Evolutionary conservation across 2,888 invertebrate genomes (phyloP).

Genomic region (Pteria penguin): DNA sequence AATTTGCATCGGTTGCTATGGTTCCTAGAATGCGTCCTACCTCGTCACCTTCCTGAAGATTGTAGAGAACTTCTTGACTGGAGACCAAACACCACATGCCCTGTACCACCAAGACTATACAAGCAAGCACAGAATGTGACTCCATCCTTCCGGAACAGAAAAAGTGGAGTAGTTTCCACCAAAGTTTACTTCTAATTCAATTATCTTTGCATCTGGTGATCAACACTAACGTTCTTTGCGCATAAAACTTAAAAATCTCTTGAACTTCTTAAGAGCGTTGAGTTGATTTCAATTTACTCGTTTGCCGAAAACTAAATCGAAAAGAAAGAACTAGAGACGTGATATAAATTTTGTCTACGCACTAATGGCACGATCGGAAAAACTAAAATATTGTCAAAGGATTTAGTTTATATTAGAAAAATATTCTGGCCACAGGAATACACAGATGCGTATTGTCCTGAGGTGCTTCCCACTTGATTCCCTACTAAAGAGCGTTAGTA

Average conservation of each 20-base stretch:
- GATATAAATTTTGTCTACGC: too few species aligned
- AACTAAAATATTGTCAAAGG: too few species aligned
- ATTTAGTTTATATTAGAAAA: too few species aligned
- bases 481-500: neutral
- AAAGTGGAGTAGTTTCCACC: neutral
- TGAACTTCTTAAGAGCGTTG: neutral
- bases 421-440: too few species aligned
- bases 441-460: neutral
- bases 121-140: neutral
- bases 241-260: neutral
- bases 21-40: slow-evolving; percentile 27
- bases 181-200: neutral
- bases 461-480: neutral
- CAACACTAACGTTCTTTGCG: neutral
- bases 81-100: neutral
- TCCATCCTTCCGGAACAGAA: neutral
- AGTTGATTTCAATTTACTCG: too few species aligned
- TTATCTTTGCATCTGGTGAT: neutral
- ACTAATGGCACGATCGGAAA: too few species aligned
- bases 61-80: slow-evolving; percentile 31
- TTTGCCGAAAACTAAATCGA: too few species aligned
- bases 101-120: neutral
- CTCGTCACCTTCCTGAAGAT: slow-evolving; percentile 31
- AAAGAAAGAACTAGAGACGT: too few species aligned
- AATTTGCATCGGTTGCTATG: slow-evolving; percentile 25